Evolutionary conservation across 92 coral and sea anemone species (phyloP).

Genomic region (Actinostola sp.): DNA sequence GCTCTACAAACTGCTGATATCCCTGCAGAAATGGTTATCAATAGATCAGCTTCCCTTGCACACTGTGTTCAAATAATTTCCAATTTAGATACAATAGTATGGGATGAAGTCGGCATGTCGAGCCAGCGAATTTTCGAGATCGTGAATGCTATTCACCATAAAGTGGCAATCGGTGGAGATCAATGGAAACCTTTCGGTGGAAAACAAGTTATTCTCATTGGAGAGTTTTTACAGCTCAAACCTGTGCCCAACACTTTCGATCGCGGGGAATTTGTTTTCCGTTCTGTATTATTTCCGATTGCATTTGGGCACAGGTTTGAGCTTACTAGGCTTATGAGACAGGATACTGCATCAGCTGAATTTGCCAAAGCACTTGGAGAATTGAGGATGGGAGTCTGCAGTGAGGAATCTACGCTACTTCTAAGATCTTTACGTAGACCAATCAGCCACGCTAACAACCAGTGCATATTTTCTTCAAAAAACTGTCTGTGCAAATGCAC

Average conservation of each 20-base stretch:
- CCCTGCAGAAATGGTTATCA: conserved; percentile 15
- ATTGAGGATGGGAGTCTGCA: too few species aligned
- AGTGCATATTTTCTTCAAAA: conserved; percentile 26
- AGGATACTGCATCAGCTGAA: not conserved
- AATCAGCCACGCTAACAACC: conserved; percentile 6
- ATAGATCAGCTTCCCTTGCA: not conserved
- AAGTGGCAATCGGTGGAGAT: not conserved
- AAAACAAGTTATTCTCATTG: conserved; percentile 20
- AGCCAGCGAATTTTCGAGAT: conserved; percentile 20
- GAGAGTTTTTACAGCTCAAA: conserved; percentile 29
- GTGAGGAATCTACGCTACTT: too few species aligned
- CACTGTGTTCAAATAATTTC: not conserved
- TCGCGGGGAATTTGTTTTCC: conserved; percentile 16
- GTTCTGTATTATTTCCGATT: not conserved
- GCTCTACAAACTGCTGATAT: conserved; percentile 38
- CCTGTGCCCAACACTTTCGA: conserved; percentile 23
- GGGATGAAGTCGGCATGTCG: conserved; percentile 35
- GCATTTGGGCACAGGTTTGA: conserved; percentile 8
- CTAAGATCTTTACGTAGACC: conserved; percentile 17
- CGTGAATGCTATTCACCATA: conserved; percentile 22
- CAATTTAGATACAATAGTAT: conserved; percentile 3
- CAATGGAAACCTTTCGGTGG: conserved; percentile 16
- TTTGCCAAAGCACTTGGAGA: too few species aligned
- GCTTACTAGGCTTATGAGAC: conserved; percentile 5
- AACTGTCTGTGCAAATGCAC: conserved; percentile 23